Base-by-base conservation (phyloP, 1,140 invertebrate genomes). In the Zaprionus gabonicus region DNA sequence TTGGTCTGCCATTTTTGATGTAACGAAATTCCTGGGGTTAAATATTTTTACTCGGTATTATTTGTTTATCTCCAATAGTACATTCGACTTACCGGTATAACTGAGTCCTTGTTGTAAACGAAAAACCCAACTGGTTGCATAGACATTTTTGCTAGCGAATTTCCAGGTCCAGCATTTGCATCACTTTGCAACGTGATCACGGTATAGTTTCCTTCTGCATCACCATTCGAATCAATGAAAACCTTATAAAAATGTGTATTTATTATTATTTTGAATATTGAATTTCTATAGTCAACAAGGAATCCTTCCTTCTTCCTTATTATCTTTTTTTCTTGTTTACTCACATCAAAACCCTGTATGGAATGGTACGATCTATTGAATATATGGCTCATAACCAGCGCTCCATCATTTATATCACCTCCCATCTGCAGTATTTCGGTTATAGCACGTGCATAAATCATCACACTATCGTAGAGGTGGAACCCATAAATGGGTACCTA, bases 121-220 rank as follows among this genome's bases (percentile, higher is more conserved):
- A 97, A 97, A 75, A 95, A 95, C 1, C 96, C 96, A 9, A 97
- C 96, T 0, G 96, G 96, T 71, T 95, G 95, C 93, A 97, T 96
- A 31, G 94, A 74, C 78, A 94, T 59, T 74, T 79, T 94, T 71
- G 76, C 94, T 91, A 66, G 90, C 0, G 91, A 92, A 25, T 64
- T 73, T 0, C 25, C 12, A 4, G 72, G 38, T 6, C 62, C 58
- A 4, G 49, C 71, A 34, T 46, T 76, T 4, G 60, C 73, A 80
- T 96, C 95, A 73, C 94, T 94, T 44, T 96, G 94, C n/a, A 96
- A 93, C 1, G 96, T 95, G 13, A 98, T 95, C 1, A 98, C 95
- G 0, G 97, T 97, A 91, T 97, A 98, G 93, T 98, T 98, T 2
- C 97, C 97, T 87, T 98, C 97, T 0, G 98, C 97, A 91, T 98